Evolutionary conservation across 1,140 invertebrate species (phyloP).

Genomic region (Plectus sambesii): DNA sequence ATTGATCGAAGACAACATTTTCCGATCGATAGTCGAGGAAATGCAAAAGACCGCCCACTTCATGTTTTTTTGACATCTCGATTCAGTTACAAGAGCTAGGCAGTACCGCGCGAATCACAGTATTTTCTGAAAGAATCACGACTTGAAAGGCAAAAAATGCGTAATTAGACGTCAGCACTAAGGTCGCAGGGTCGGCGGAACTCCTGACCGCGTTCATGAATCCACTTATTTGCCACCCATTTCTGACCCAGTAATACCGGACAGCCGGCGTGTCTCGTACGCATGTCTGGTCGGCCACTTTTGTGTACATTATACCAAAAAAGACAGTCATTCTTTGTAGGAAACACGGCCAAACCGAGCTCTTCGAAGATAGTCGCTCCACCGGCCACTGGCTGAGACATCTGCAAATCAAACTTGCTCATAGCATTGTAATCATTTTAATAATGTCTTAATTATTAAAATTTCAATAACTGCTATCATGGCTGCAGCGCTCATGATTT

Average conservation of each 20-base stretch:
- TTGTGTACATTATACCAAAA: slow-evolving; percentile 89
- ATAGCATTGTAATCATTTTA: slow-evolving; percentile 5
- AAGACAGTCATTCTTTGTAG: slow-evolving; percentile 62
- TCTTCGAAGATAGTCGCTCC: slow-evolving; percentile 42
- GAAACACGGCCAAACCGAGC: slow-evolving; percentile 32
- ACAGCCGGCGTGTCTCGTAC: slow-evolving; percentile 88
- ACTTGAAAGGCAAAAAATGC: too few species aligned
- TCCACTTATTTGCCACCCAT: slow-evolving; percentile 99
- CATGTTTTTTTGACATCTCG: too few species aligned
- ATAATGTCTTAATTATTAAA: too few species aligned
- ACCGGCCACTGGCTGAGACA: slow-evolving; percentile 68
- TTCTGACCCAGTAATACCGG: slow-evolving; percentile 88
- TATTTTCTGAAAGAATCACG: too few species aligned
- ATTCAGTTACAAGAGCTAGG: too few species aligned
- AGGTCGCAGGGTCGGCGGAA: slow-evolving; percentile 65
- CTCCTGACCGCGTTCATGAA: slow-evolving; percentile 87
- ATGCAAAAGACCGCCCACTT: too few species aligned
- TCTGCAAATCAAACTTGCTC: slow-evolving; percentile 28
- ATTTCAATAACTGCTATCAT: too few species aligned
- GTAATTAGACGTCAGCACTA: too few species aligned
- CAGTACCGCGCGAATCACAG: too few species aligned
- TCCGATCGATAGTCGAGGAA: too few species aligned
- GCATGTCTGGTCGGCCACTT: slow-evolving; percentile 77
- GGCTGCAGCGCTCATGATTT: too few species aligned
- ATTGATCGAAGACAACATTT: too few species aligned